A percentile compares a stretch with the other conserved stretches of the same genome.
Evolutionary conservation across 2,888 invertebrate species (phyloP).

Genomic region (Candidula unifasciata): DNA sequence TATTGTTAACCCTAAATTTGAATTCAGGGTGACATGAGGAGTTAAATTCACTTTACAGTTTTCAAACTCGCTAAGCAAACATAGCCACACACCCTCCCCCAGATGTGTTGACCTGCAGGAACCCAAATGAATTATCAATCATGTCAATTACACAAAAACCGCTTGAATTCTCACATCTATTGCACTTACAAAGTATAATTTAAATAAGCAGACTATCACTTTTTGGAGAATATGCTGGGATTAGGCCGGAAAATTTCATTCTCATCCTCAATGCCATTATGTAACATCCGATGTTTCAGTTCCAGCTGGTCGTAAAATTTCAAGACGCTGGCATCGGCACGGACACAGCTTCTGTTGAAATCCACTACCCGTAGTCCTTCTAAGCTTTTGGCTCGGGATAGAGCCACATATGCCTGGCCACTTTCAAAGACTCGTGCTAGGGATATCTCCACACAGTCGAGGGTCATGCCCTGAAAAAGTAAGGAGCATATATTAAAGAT

Average conservation of each 20-base stretch:
- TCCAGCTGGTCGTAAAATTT: constrained; percentile 83
- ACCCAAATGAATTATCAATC: no score
- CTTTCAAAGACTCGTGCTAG: constrained; percentile 93
- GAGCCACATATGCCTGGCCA: constrained; percentile 96
- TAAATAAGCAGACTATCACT: not conserved
- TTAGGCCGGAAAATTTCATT: constrained; percentile 51
- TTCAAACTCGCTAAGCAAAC: no score
- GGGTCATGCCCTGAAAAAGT: constrained; percentile 88
- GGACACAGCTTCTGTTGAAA: constrained; percentile 90
- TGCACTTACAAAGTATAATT: not conserved
- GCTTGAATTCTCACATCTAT: no score
- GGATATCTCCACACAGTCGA: constrained; percentile 97
- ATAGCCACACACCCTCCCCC: no score
- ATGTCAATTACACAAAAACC: no score
- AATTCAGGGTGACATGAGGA: no score
- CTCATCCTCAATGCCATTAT: constrained; percentile 58
- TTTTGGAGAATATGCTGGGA: constrained; percentile 29
- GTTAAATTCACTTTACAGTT: no score
- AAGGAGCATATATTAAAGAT: not conserved
- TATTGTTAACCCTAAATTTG: no score
- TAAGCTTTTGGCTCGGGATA: constrained; percentile 93
- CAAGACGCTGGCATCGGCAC: constrained; percentile 90
- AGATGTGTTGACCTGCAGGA: no score
- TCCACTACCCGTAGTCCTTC: constrained; percentile 90
- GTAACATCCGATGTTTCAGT: constrained; percentile 64